Evolutionary conservation across 2,113 vertebrate genomes (phyloP), one percentile per base, ranked within the genome.

Genomic region (Phalacrocorax aristotelis): DNA sequence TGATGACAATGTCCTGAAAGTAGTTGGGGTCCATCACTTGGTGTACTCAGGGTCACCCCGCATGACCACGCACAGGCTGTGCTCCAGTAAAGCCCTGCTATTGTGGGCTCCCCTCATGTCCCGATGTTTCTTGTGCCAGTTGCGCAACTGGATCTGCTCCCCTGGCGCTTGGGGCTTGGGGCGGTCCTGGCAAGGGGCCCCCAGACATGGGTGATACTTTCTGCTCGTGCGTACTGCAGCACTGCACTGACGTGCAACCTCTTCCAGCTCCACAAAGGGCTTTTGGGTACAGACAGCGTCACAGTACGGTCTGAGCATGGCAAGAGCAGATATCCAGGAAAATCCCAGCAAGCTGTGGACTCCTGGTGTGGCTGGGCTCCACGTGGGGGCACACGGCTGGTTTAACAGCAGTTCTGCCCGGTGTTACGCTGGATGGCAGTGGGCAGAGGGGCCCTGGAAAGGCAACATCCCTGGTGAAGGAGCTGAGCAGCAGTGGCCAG

Each of bases 311-410:
- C 32, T 46, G 42, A 40, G 42, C 42, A 15, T 0, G 0, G 34
- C 27, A 26, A 64, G 11, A 40, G 17, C 49, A 60, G 26, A 10
- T 30, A 34, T 3, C 8, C 20, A 25, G 48, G 46, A 62, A 30
- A 19, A 75, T 9, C 20, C 15, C 13, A 0, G 0, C 1, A 15
- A 40, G 34, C 2, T 0, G 11, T 40, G 36, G 29, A 2, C 15
- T 38, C 49, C 52, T 9, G 27, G 40, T 10, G 44, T n/a, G 38
- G 17, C 49, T 14, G 30, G 20, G 11, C 15, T 25, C 29, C 1
- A 1, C 13, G 2, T 16, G 40, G 85, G 21, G 52, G 14, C 22
- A 22, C 27, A 4, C 0, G 10, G 76, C 38, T 57, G 52, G 10
- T 26, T 29, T n/a, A 23, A 38, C 49, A 30, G 23, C 29, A 61